Percentiles rank a stretch among this genome's conserved stretches.
phyloP scores from a whole-genome alignment of 2,113 vertebrate species.

The Physeter macrocephalus region DNA sequence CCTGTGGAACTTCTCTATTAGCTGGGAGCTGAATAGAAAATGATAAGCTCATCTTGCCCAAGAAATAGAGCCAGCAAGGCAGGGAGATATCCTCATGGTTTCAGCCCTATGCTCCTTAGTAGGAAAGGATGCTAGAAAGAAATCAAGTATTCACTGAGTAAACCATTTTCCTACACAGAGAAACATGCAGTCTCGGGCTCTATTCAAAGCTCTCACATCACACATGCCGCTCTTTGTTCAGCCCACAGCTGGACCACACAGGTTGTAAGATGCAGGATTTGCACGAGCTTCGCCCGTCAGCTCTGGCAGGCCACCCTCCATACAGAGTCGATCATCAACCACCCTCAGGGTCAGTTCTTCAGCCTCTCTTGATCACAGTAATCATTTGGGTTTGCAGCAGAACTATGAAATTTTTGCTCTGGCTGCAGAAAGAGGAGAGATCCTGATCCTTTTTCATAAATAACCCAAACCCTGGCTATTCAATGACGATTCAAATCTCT shows the following conservation, averaged over 20 bases:
- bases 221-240: conserved; percentile 1
- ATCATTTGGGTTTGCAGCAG: background rate
- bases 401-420: background rate
- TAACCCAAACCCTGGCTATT: background rate
- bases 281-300: background rate
- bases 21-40: conserved; percentile 33
- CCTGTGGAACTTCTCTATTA: conserved; percentile 13
- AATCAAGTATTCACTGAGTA: background rate
- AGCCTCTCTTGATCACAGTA: background rate
- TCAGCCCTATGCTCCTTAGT: background rate
- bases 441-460: conserved; percentile 29
- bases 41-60: conserved; percentile 28
- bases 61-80: conserved; percentile 25
- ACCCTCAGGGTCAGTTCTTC: background rate
- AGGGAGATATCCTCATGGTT: conserved; percentile 12
- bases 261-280: conserved; percentile 13
- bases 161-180: background rate
- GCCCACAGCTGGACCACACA: conserved; percentile 42
- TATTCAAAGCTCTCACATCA: conserved; percentile 31
- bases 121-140: conserved; percentile 12
- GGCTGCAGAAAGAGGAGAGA: background rate
- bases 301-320: background rate
- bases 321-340: background rate
- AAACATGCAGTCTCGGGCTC: background rate
- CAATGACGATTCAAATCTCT: background rate